These are phyloP conservation scores for Coregonus sp. DNA, from an alignment of 2,797 vertebrate species.

Conservation along the genomic window DNA sequence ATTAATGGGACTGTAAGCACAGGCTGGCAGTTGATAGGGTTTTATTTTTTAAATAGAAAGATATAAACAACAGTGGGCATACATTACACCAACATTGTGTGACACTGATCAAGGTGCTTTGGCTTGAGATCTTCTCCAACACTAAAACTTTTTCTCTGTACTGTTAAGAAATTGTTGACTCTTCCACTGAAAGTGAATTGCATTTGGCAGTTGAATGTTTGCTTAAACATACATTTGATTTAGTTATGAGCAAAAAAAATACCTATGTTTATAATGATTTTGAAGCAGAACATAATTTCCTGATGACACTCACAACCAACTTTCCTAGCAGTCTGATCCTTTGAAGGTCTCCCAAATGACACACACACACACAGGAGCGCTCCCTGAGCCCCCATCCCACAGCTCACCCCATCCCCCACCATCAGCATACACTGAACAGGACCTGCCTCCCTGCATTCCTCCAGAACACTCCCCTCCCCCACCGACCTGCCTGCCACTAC, in stretches of 20 bases:
- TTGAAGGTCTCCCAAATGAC: slow-evolving; percentile 50
- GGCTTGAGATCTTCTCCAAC: not conserved
- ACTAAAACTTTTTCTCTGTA: not conserved
- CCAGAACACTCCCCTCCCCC: slow-evolving; percentile 67
- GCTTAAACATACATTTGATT: not conserved
- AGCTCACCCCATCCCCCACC: slow-evolving; percentile 63
- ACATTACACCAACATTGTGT: not conserved
- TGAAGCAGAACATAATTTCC: not conserved
- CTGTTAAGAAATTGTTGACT: not conserved
- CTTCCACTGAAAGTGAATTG: not conserved
- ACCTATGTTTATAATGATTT: not conserved
- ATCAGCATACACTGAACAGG: slow-evolving; percentile 44
- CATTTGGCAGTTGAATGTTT: not conserved
- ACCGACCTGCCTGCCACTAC: slow-evolving; percentile 71
- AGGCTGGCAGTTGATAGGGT: too few relatives aligned
- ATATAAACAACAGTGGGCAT: not conserved
- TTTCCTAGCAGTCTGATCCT: slow-evolving; percentile 26
- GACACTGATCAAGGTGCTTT: not conserved
- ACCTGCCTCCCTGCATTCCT: slow-evolving; percentile 88
- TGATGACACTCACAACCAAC: not conserved
- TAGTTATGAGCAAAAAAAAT: not conserved
- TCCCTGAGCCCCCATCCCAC: slow-evolving; percentile 64
- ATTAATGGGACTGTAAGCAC: not conserved
- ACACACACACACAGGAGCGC: slow-evolving; percentile 27
- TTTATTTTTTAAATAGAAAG: too few relatives aligned